Conservation (phyloP, 2,797 vertebrate species). For the Neopelma chrysocephalum region DNA sequence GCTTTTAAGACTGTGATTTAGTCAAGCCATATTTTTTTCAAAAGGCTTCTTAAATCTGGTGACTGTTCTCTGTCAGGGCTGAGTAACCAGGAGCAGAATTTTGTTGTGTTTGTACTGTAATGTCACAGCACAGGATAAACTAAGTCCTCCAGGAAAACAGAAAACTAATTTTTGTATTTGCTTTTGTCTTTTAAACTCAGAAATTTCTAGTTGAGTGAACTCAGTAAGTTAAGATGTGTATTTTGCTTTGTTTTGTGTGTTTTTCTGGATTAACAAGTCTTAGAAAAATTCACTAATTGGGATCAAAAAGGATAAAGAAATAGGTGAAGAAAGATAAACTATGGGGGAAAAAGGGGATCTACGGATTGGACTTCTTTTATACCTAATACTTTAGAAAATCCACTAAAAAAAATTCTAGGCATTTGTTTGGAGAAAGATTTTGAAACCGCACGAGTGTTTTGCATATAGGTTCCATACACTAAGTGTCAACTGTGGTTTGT, state of each 20-base stretch:
- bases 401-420: accelerated
- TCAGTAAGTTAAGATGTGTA: not conserved
- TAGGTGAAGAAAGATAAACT: not conserved
- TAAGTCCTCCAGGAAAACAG: not conserved
- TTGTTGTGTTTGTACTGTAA: accelerated
- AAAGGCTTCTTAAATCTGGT: not conserved
- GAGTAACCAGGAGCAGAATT: not conserved
- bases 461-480: accelerated
- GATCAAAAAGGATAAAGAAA: not conserved
- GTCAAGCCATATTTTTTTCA: not conserved
- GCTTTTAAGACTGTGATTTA: not conserved
- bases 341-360: accelerated
- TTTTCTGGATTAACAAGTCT: not conserved
- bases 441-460: not conserved
- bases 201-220: not conserved
- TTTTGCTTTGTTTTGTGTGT: not conserved
- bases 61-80: not conserved
- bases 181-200: not conserved
- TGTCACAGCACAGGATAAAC: accelerated
- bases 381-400: not conserved
- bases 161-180: not conserved
- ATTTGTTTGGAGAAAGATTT: not conserved
- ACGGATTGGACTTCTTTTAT: not conserved
- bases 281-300: not conserved
- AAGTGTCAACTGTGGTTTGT: not conserved